Percentiles rank a stretch among this genome's conserved stretches.
Conservation (phyloP, 2,888 invertebrate species). For the Amphipoea lucens region DNA sequence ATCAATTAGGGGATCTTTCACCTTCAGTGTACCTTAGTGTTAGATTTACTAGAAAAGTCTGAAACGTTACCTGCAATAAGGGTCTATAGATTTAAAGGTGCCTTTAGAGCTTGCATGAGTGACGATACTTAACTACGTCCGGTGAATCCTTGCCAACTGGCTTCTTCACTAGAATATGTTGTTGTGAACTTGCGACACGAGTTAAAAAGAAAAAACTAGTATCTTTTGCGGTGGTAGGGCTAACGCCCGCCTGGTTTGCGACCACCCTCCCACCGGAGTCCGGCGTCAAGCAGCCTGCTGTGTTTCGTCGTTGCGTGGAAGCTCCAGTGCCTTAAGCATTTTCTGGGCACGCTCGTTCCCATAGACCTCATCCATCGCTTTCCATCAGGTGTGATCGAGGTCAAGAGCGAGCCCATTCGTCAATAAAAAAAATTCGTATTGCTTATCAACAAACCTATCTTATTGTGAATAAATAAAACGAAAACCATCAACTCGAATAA, state of each 20-base stretch:
- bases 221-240: too few species aligned
- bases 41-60: constrained; percentile 5
- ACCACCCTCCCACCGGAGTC: too few species aligned
- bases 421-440: too few species aligned
- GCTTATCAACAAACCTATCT: too few species aligned
- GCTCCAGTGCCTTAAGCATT: too few species aligned
- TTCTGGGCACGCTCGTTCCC: too few species aligned
- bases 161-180: neutral
- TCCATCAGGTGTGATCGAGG: too few species aligned
- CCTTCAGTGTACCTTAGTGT: neutral
- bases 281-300: too few species aligned
- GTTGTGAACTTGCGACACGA: neutral
- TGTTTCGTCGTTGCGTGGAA: too few species aligned
- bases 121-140: constrained; percentile 16
- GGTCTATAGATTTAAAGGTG: constrained; percentile 3
- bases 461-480: neutral
- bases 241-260: too few species aligned
- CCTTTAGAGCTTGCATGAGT: neutral
- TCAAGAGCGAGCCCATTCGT: too few species aligned
- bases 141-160: neutral
- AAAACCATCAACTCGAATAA: neutral
- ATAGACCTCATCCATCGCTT: too few species aligned
- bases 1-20: constrained; percentile 34
- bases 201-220: neutral
- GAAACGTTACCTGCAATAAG: neutral